Percentiles rank a stretch among this genome's conserved stretches.
phyloP scores from a whole-genome alignment of 2,888 invertebrate species.

The Noctua janthina region DNA sequence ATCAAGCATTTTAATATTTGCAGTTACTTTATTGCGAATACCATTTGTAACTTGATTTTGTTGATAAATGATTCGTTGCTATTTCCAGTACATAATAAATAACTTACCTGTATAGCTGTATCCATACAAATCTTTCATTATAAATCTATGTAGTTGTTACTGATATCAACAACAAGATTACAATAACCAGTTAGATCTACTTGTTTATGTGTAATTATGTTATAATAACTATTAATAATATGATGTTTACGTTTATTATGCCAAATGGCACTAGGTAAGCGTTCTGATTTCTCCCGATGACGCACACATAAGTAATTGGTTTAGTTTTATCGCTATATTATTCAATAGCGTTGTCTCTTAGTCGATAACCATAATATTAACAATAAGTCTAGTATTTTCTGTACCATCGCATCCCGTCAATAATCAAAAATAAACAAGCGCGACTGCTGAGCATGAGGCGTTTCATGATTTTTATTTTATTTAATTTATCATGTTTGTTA shows the following conservation, averaged over 20 bases:
- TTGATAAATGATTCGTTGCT: neutral
- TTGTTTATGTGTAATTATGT: conserved; percentile 39
- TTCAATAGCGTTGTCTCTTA: neutral
- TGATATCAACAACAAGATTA: conserved; percentile 24
- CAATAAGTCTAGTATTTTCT: too few relatives aligned
- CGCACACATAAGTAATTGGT: neutral
- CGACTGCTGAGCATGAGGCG: too few relatives aligned
- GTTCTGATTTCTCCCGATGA: conserved; percentile 13
- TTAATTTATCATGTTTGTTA: too few relatives aligned
- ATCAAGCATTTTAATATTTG: neutral
- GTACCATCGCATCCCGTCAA: too few relatives aligned
- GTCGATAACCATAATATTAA: too few relatives aligned
- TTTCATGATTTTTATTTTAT: too few relatives aligned
- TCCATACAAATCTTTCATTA: conserved; percentile 5
- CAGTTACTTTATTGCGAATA: neutral
- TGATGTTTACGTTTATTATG: neutral
- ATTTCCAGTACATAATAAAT: neutral
- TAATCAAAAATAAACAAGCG: too few relatives aligned
- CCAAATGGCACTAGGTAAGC: neutral
- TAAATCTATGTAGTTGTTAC: neutral
- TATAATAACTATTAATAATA: conserved; percentile 16
- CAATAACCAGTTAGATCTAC: conserved; percentile 45
- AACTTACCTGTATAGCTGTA: neutral
- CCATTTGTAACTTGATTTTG: neutral
- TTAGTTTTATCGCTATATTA: conserved; percentile 1